These are phyloP conservation scores for Aricia artaxerxes DNA, from an alignment of 2,888 invertebrate genomes.

Conservation along the genomic window DNA sequence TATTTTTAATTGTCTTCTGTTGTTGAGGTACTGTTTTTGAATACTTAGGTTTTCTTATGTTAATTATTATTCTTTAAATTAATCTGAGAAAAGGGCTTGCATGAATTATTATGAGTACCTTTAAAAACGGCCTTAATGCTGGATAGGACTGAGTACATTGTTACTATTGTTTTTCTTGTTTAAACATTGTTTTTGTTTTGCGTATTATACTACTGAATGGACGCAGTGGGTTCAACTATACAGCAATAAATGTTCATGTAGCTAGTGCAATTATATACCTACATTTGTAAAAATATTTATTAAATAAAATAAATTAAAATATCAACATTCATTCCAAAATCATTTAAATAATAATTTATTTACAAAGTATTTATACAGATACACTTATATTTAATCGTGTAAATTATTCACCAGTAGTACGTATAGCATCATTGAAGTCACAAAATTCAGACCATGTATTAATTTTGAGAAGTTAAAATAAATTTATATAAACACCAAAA, in stretches of 20 bases:
- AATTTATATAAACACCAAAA: constrained; percentile 22
- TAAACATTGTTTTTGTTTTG: constrained; percentile 2
- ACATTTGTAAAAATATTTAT: constrained; percentile 24
- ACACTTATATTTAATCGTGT: constrained; percentile 6
- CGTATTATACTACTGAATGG: constrained; percentile 1
- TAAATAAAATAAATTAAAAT: constrained; percentile 26
- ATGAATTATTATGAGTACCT: neutral
- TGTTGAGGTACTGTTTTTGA: neutral
- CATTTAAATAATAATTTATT: constrained; percentile 26
- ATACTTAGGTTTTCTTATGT: neutral
- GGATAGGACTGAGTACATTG: neutral
- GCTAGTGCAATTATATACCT: constrained; percentile 28
- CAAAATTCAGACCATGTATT: neutral
- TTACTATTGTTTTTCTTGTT: constrained; percentile 7
- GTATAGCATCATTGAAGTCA: neutral
- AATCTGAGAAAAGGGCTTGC: neutral
- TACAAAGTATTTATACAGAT: constrained; percentile 27
- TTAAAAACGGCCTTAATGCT: neutral
- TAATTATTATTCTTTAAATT: neutral
- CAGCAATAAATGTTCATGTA: constrained; percentile 21
- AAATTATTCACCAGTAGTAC: constrained; percentile 19
- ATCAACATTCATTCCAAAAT: constrained; percentile 27
- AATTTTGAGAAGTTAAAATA: neutral
- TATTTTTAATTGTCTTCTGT: constrained; percentile 9
- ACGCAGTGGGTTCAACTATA: constrained; percentile 9